Percentiles rank a stretch among this genome's conserved stretches.
phyloP scores from a whole-genome alignment of 2,888 invertebrate species.

The Chalcosyrphus nemorum region DNA sequence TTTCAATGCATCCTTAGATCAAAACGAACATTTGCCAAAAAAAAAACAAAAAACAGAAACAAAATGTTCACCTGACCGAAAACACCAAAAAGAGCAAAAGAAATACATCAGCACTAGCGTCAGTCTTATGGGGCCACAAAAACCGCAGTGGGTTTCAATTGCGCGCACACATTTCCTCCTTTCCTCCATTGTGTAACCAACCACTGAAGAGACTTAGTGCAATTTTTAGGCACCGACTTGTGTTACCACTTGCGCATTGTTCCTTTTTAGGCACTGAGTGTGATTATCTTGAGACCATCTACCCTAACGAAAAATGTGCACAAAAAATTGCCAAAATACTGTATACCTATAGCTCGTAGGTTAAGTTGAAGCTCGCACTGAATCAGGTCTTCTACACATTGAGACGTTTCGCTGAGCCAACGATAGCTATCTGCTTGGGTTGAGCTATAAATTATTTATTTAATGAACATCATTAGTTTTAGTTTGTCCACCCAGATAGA shows the following conservation, averaged over 20 bases:
- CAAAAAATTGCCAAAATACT: slow-evolving; percentile 10
- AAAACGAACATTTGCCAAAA: slow-evolving; percentile 50
- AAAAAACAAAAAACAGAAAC: too few species aligned
- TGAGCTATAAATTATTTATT: neutral
- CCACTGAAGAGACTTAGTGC: slow-evolving; percentile 36
- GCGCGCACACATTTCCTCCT: slow-evolving; percentile 43
- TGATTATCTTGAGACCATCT: slow-evolving; percentile 55
- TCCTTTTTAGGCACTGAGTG: slow-evolving; percentile 36
- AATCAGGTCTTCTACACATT: neutral
- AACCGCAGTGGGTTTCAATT: slow-evolving; percentile 63
- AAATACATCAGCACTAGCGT: slow-evolving; percentile 30
- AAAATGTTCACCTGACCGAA: slow-evolving; percentile 64
- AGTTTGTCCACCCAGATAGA: too few species aligned
- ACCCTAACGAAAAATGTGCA: slow-evolving; percentile 51
- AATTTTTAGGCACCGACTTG: slow-evolving; percentile 61
- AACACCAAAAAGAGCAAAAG: slow-evolving; percentile 24
- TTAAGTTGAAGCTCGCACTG: neutral
- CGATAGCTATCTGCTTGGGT: slow-evolving; percentile 13
- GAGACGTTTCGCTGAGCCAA: neutral
- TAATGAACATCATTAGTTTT: too few species aligned
- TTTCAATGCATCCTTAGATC: slow-evolving; percentile 70
- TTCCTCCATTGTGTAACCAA: too few species aligned
- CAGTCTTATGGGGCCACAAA: slow-evolving; percentile 31
- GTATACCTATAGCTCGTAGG: slow-evolving; percentile 34
- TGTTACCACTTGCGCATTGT: slow-evolving; percentile 45